Base-by-base conservation (phyloP, 2,113 vertebrate species). In the Nipponia nippon region DNA sequence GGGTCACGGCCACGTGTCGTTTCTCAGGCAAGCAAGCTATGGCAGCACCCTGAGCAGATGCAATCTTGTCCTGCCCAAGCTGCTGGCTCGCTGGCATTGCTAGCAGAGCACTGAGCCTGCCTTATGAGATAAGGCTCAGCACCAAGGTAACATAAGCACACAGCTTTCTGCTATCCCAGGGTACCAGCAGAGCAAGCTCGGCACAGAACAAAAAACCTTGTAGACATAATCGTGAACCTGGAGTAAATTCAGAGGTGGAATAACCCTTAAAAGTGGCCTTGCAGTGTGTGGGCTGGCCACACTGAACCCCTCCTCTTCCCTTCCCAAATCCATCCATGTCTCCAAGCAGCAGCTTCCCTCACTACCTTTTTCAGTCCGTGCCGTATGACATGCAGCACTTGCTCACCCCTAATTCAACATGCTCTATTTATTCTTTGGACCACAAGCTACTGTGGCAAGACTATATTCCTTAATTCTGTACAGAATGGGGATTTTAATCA, bases 401-500 rank as follows among this genome's bases (percentile, higher is more conserved):
- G 25, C n/a, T 83, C 66, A 66, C n/a, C 63, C 52, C 44, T 94
- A 72, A 87, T 88, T 92, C 87, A 87, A 87, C 63, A 96, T 75
- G 72, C 23, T 85, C 78, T 85, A 62, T 95, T 97, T 97, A 83
- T 96, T 94, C 83, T 83, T 96, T 82, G 47, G 79, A 93, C 94
- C 95, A 59, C 80, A 83, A 94, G 21, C 47, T 86, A 47, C 63
- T 32, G 25, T 81, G 85, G 78, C 70, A 97, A 96, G 91, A 83
- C 69, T 92, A 49, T 93, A 87, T 81, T 94, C 97, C 88, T 83
- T 96, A 95, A 96, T 96, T 96, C 86, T 92, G 65, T 81, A 72
- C 72, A 94, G 63, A 97, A 94, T 61, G 40, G 79, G 44, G 40
- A 90, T 95, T 96, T 97, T 95, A 96, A 96, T 95, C 94, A 78